These are phyloP conservation scores for Apodemus sylvaticus DNA, from an alignment of 2,113 vertebrate genomes.

Conservation along the genomic window DNA sequence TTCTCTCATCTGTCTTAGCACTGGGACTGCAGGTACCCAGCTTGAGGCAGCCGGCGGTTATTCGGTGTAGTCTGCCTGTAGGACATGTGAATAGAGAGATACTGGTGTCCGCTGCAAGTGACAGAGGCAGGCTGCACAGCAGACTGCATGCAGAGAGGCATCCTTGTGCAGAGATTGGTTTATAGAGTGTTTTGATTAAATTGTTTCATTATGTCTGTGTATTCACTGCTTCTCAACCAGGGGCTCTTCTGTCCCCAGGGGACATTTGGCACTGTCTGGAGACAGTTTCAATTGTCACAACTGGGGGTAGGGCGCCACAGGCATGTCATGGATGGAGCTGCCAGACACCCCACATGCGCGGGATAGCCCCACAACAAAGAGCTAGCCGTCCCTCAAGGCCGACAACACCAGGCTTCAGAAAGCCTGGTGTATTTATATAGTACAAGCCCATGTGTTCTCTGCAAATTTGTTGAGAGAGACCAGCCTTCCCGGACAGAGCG, in stretches of 20 bases:
- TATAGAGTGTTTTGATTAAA: background rate
- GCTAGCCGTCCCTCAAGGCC: background rate
- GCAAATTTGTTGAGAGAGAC: background rate
- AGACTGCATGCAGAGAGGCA: background rate
- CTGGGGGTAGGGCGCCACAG: background rate
- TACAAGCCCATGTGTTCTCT: background rate
- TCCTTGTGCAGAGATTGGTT: background rate
- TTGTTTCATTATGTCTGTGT: background rate
- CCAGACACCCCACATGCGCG: background rate
- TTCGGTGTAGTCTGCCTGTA: background rate
- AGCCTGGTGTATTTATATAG: background rate
- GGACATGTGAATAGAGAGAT: background rate
- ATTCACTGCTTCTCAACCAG: background rate
- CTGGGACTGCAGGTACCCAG: background rate
- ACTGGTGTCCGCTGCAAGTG: background rate
- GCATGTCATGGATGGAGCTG: background rate
- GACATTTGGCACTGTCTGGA: constrained; percentile 7
- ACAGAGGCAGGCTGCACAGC: background rate
- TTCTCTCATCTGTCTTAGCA: background rate
- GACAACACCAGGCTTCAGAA: background rate
- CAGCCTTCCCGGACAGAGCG: fast-evolving
- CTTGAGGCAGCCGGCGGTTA: background rate
- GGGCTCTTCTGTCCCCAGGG: background rate
- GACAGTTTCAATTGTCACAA: background rate
- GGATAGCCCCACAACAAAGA: background rate